Percentiles rank a stretch among this genome's conserved stretches.
These are phyloP conservation scores for Amblyraja radiata DNA, from an alignment of 2,797 vertebrate species.

Conservation along the genomic window DNA sequence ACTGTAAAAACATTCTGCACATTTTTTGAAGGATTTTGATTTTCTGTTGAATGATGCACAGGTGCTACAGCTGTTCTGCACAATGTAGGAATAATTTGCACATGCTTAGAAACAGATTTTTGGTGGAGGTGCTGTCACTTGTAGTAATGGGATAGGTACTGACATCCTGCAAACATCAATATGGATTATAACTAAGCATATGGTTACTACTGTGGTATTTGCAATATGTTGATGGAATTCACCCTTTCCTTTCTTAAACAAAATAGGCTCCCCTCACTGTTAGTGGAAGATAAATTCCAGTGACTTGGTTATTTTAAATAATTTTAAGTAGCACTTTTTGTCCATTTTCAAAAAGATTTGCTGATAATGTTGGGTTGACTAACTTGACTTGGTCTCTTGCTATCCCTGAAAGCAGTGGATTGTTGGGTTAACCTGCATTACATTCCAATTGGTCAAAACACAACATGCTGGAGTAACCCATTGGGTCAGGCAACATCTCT, in stretches of 20 bases:
- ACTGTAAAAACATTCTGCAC: neutral
- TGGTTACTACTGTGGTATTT: conserved; percentile 30
- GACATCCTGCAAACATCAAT: conserved; percentile 34
- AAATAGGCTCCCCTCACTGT: neutral
- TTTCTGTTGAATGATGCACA: conserved; percentile 9
- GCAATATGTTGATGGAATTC: conserved; percentile 21
- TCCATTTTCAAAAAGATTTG: neutral
- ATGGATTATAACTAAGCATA: conserved; percentile 33
- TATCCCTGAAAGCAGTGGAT: neutral
- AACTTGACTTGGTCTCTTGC: neutral
- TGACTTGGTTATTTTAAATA: neutral
- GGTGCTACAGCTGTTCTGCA: conserved; percentile 22
- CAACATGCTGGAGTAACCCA: too few relatives aligned
- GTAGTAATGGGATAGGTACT: conserved; percentile 27
- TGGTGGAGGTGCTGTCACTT: conserved; percentile 34
- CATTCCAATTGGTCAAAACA: neutral
- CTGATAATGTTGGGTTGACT: neutral
- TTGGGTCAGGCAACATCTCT: too few relatives aligned
- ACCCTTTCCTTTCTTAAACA: conserved; percentile 6
- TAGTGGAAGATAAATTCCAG: neutral
- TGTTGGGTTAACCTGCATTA: neutral
- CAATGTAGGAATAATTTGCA: conserved; percentile 34
- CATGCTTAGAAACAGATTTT: conserved; percentile 33
- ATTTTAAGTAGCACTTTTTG: neutral
- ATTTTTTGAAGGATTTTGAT: conserved; percentile 3